phyloP scores from a whole-genome alignment of 2,797 vertebrate genomes.

The Macropus fuliginosus region DNA sequence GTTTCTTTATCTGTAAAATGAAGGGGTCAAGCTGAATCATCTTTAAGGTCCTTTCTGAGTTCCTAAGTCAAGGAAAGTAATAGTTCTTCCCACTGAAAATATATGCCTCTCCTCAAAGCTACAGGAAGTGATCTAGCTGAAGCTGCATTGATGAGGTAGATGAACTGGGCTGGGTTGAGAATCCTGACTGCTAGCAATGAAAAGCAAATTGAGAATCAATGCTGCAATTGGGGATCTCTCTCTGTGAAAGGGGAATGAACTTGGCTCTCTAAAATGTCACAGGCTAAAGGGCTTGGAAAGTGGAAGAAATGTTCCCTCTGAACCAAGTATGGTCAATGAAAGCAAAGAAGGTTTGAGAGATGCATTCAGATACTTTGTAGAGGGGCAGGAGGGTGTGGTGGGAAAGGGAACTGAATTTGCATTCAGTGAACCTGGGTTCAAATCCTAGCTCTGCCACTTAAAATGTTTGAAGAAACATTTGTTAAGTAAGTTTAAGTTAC shows the following conservation, averaged over 20 bases:
- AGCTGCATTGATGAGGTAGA: constrained; percentile 18
- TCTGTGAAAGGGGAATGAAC: neutral
- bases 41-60: neutral
- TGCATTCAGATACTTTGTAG: neutral
- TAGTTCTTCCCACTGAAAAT: neutral
- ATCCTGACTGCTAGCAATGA: constrained; percentile 19
- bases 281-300: constrained; percentile 24
- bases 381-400: neutral
- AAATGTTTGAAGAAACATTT: neutral
- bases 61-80: neutral
- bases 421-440: neutral
- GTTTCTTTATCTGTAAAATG: neutral
- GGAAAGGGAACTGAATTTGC: neutral
- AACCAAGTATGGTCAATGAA: neutral
- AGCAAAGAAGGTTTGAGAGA: neutral
- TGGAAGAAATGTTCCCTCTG: neutral
- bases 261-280: constrained; percentile 32
- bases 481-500: neutral
- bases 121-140: neutral
- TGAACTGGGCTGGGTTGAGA: constrained; percentile 34
- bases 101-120: neutral
- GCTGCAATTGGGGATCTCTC: constrained; percentile 18
- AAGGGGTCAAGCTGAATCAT: neutral
- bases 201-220: constrained; percentile 1
- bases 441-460: neutral